A percentile compares a stretch with the other conserved stretches of the same genome.
These are phyloP conservation scores for Siniperca scherzeri DNA, from an alignment of 2,797 vertebrate species.

Conservation along the genomic window DNA sequence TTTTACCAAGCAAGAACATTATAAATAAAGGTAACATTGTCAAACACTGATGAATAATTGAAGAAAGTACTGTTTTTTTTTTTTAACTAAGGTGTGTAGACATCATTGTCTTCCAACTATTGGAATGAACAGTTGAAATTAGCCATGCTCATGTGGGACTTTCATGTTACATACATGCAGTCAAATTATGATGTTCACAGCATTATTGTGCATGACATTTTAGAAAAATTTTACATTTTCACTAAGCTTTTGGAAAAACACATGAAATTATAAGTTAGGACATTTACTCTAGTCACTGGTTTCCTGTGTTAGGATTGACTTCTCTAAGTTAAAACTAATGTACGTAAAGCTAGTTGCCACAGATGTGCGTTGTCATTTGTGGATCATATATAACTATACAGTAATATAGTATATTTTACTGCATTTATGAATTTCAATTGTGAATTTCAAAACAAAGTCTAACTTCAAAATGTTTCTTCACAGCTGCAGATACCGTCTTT, in stretches of 20 bases:
- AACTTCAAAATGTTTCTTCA: slow-evolving; percentile 17
- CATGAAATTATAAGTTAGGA: background rate
- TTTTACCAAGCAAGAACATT: background rate
- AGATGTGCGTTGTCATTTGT: background rate
- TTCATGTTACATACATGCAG: background rate
- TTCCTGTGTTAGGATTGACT: background rate
- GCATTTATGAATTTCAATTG: background rate
- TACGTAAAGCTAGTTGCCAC: background rate
- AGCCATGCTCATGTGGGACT: background rate
- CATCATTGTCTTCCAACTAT: background rate
- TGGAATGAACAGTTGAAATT: background rate
- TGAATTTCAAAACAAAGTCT: slow-evolving; percentile 7
- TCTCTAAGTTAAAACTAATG: background rate
- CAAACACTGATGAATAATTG: background rate
- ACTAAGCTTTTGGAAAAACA: background rate
- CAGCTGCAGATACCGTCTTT: slow-evolving; percentile 27
- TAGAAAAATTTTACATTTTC: background rate
- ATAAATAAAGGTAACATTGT: background rate
- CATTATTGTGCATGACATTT: background rate
- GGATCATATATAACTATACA: background rate
- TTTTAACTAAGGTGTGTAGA: background rate
- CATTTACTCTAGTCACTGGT: background rate
- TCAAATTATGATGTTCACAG: background rate
- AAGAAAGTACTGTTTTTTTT: background rate
- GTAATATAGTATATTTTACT: background rate